These are phyloP conservation scores for Pterostichus niger DNA, from an alignment of 2,888 invertebrate genomes.

Conservation along the genomic window DNA sequence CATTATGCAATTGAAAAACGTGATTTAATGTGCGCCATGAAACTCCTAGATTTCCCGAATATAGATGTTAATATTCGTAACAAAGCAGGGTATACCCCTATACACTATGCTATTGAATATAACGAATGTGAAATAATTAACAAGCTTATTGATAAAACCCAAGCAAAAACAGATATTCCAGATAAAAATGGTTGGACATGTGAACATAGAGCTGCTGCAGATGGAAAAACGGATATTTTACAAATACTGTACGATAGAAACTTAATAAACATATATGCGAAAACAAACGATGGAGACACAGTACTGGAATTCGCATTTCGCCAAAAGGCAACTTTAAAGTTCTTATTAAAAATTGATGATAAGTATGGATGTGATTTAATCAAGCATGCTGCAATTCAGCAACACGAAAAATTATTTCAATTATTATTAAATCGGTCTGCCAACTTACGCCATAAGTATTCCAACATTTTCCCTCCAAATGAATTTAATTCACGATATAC, in stretches of 20 bases:
- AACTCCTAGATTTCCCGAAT: too few relatives aligned
- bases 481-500: not conserved
- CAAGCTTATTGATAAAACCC: too few relatives aligned
- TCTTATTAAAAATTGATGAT: not conserved
- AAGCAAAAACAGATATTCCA: too few relatives aligned
- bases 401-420: not conserved
- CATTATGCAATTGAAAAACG: too few relatives aligned
- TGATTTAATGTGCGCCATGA: too few relatives aligned
- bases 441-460: not conserved
- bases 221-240: not conserved
- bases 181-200: too few relatives aligned
- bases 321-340: not conserved
- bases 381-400: not conserved
- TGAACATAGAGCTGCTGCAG: not conserved
- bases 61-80: too few relatives aligned
- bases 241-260: not conserved
- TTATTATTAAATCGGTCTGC: not conserved
- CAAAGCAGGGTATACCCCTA: too few relatives aligned
- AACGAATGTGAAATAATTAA: too few relatives aligned
- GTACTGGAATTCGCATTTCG: not conserved
- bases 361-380: not conserved
- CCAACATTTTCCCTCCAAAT: not conserved
- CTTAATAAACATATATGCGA: not conserved
- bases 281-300: not conserved
- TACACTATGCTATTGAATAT: too few relatives aligned